These are phyloP conservation scores for Zele albiditarsus DNA, from an alignment of 2,888 invertebrate genomes.

Conservation along the genomic window DNA sequence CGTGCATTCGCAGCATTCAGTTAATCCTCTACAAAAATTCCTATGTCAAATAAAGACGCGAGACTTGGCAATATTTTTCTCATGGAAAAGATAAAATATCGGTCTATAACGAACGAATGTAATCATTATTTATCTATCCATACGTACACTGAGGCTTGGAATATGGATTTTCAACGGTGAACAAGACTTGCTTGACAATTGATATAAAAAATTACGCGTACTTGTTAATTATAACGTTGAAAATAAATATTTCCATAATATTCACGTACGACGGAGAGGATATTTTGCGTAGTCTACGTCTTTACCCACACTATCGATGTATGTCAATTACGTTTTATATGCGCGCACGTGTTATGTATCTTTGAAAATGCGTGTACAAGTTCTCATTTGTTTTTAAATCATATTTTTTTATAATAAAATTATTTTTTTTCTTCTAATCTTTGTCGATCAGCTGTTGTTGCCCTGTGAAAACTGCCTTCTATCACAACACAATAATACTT, in stretches of 20 bases:
- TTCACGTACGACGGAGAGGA: constrained; percentile 58
- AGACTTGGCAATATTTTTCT: constrained; percentile 23
- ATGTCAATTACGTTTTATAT: constrained; percentile 40
- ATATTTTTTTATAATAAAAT: constrained; percentile 76
- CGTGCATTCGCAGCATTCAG: neutral
- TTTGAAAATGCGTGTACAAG: constrained; percentile 43
- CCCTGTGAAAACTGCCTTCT: constrained; percentile 82
- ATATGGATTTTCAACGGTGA: constrained; percentile 4
- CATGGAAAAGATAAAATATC: constrained; percentile 16
- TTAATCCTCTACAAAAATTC: constrained; percentile 16
- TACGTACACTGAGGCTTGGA: neutral
- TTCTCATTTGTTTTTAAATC: constrained; percentile 64
- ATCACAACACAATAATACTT: constrained; percentile 75
- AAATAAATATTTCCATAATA: constrained; percentile 30
- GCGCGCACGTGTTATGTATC: constrained; percentile 43
- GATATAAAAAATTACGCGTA: constrained; percentile 17
- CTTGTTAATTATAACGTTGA: constrained; percentile 9
- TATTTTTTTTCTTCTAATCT: constrained; percentile 73
- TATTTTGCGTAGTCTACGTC: constrained; percentile 57
- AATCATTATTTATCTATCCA: constrained; percentile 6
- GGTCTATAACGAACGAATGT: constrained; percentile 6
- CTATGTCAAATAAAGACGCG: constrained; percentile 10
- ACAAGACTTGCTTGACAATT: neutral
- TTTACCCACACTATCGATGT: constrained; percentile 40
- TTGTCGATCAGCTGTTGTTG: constrained; percentile 80